Conservation (phyloP, 2,113 vertebrate genomes). For the Symphodus melops region DNA sequence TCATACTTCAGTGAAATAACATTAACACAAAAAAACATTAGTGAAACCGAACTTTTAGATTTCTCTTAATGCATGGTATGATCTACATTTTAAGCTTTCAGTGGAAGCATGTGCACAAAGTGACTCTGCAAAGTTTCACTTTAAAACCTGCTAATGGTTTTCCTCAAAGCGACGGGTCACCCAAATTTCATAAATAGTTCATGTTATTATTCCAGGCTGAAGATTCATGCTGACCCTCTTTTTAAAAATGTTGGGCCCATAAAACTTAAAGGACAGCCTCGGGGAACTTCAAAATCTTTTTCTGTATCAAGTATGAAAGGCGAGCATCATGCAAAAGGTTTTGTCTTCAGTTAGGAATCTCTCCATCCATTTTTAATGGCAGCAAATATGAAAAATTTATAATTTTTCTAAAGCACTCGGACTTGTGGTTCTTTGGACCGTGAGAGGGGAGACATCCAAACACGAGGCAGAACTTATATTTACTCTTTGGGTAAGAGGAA, state of each 20-base stretch:
- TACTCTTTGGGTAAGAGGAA: background rate
- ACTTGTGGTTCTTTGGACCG: background rate
- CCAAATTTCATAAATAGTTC: slow-evolving; percentile 69
- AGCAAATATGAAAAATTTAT: background rate
- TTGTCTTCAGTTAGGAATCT: background rate
- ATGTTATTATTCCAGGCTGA: slow-evolving; percentile 47
- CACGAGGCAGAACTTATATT: too few relatives aligned
- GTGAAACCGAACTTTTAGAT: too few relatives aligned
- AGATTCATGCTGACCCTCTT: slow-evolving; percentile 63
- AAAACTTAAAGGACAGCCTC: slow-evolving; percentile 41
- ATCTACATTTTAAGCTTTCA: background rate
- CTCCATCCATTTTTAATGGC: background rate
- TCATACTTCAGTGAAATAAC: too few relatives aligned
- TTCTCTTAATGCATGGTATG: too few relatives aligned
- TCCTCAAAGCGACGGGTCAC: slow-evolving; percentile 73
- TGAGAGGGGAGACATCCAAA: background rate
- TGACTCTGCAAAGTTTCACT: slow-evolving; percentile 12
- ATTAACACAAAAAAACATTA: too few relatives aligned
- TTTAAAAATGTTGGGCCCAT: slow-evolving; percentile 46
- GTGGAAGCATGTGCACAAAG: background rate
- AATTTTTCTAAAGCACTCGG: background rate
- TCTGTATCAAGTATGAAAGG: background rate
- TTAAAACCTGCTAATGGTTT: slow-evolving; percentile 16
- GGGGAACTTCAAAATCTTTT: background rate
- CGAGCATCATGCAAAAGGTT: background rate